phyloP scores from a whole-genome alignment of 2,888 invertebrate genomes.

The Orthosia gracilis region DNA sequence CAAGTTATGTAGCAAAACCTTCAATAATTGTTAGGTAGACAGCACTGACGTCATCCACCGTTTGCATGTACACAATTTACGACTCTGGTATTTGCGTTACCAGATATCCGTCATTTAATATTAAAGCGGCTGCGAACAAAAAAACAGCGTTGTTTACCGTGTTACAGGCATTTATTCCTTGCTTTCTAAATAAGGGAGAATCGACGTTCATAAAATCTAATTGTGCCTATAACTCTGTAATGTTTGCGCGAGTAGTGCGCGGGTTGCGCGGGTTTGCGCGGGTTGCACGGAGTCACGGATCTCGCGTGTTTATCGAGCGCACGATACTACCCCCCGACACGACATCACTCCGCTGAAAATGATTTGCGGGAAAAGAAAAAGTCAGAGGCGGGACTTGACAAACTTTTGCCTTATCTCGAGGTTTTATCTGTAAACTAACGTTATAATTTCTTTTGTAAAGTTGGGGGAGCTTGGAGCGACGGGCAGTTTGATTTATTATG shows the following conservation, averaged over 20 bases:
- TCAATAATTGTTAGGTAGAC: not conserved
- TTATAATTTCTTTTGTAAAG: slow-evolving; percentile 31
- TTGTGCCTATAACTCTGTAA: slow-evolving; percentile 59
- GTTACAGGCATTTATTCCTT: slow-evolving; percentile 60
- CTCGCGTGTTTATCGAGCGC: slow-evolving; percentile 59
- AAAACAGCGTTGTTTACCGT: slow-evolving; percentile 57
- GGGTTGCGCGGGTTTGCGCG: slow-evolving; percentile 23
- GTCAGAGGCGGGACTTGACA: slow-evolving; percentile 46
- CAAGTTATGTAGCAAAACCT: not conserved
- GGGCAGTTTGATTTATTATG: slow-evolving; percentile 25
- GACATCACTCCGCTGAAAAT: slow-evolving; percentile 46
- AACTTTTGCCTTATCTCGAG: slow-evolving; percentile 47
- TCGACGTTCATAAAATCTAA: slow-evolving; percentile 64
- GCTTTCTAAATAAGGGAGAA: slow-evolving; percentile 62
- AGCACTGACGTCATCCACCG: slow-evolving; percentile 36
- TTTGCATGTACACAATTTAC: slow-evolving; percentile 38
- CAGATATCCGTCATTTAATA: slow-evolving; percentile 49
- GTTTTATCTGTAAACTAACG: slow-evolving; percentile 44
- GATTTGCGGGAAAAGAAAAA: slow-evolving; percentile 51
- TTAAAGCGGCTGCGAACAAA: slow-evolving; percentile 48
- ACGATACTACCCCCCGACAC: slow-evolving; percentile 42
- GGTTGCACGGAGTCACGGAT: slow-evolving; percentile 36
- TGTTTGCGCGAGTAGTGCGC: slow-evolving; percentile 55
- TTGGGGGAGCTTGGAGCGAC: not conserved
- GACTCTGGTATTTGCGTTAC: slow-evolving; percentile 40